phyloP scores from a whole-genome alignment of 2,888 invertebrate species.

The Latheticus oryzae region DNA sequence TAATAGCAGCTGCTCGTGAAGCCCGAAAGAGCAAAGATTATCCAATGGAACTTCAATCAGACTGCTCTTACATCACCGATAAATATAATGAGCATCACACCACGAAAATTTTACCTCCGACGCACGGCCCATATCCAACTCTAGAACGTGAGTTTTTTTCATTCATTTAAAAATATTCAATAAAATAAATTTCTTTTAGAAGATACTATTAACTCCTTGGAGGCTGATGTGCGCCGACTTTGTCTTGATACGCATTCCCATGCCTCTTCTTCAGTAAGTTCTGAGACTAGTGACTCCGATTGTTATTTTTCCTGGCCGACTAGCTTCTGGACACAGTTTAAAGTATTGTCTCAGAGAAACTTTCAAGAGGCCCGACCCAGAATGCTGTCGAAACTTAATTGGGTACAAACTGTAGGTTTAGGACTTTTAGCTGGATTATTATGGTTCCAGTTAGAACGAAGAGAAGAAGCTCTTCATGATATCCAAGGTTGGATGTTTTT shows the following conservation, averaged over 20 bases:
- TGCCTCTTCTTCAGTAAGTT: slow-evolving; percentile 73
- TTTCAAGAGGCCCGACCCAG: slow-evolving; percentile 80
- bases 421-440: slow-evolving; percentile 79
- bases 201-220: slow-evolving; percentile 65
- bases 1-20: slow-evolving; percentile 75
- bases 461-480: slow-evolving; percentile 80
- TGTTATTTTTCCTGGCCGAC: slow-evolving; percentile 78
- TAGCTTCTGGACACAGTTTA: slow-evolving; percentile 83
- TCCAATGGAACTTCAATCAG: slow-evolving; percentile 68
- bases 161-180: no score
- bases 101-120: slow-evolving; percentile 52
- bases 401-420: slow-evolving; percentile 80
- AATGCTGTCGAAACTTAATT: slow-evolving; percentile 81
- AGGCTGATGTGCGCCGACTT: slow-evolving; percentile 74
- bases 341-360: slow-evolving; percentile 79
- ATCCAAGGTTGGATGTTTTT: slow-evolving; percentile 89
- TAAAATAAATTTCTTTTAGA: slow-evolving; percentile 57
- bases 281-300: slow-evolving; percentile 71
- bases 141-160: slow-evolving; percentile 60
- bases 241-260: slow-evolving; percentile 80
- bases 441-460: slow-evolving; percentile 83
- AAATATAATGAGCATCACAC: slow-evolving; percentile 59
- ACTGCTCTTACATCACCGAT: slow-evolving; percentile 61
- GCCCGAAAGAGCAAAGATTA: slow-evolving; percentile 71
- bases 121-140: slow-evolving; percentile 60